Base-by-base conservation (phyloP, 1,140 invertebrate genomes). In the Drosophila prosaltans region DNA sequence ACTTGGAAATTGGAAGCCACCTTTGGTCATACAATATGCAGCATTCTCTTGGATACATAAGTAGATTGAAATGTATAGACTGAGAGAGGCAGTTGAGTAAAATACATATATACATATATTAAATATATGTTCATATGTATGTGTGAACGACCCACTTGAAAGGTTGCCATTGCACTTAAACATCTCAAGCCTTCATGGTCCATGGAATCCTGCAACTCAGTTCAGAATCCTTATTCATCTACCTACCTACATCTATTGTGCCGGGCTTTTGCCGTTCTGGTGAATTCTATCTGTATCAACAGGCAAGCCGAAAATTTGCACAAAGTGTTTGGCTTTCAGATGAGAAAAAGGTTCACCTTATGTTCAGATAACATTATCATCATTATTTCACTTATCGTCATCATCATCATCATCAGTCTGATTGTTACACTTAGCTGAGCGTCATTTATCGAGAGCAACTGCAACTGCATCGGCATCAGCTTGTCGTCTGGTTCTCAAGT, bases 331-430 rank as follows among this genome's bases (percentile, higher is more conserved):
- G 21, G 70, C 65, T 30, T 4, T 3, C 2, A 4, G 2, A 30
- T 3, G 2, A 30, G 28, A 30, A 36, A 36, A 36, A 36, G 3
- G 32, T 3, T 36, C 6, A 36, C 32, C 32, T 36, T 36, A 36
- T 36, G 6, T 36, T 36, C 32, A 36, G 32, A 36, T 36, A 36
- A 36, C 32, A 36, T 36, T 36, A 36, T 51, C 65, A 69, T 54
- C 51, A 72, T 57, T 59, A 30, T 2, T 30, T 30, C 28, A 30
- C 41, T 28, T 32, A n/a, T 62, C 58, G 28, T 9, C n/a, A 67
- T 75, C 80, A 82, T 72, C 80, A 72, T 78, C 80, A 82, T 82
- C 65, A 75, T 72, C 80, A 75, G 75, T 80, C 78, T 82, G 64
- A 79, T 82, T 82, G 75, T 82, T 69, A 74, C 75, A 69, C 71